Base-by-base conservation (phyloP, 1,140 invertebrate species). In the Matsumurasca onukii region DNA sequence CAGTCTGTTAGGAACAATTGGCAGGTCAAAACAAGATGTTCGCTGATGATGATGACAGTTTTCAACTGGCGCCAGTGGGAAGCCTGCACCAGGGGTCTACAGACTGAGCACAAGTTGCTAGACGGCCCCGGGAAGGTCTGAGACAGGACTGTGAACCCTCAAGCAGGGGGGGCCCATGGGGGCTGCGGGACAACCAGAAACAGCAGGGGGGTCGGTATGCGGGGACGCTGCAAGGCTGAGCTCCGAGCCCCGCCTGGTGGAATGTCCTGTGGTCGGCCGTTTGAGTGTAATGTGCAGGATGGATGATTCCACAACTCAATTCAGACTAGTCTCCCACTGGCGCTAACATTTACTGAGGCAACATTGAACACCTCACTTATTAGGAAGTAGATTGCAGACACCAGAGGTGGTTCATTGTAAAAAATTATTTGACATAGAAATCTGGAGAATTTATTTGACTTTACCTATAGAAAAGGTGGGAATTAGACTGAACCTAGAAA, bases 31-130 rank as follows among this genome's bases (percentile, higher is more conserved):
- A n/a, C n/a, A n/a, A n/a, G n/a, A n/a, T n/a, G n/a, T n/a, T 70
- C 73, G 70, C 25, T 81, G 76, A 63, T 70, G 73, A 31, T 74
- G 77, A 39, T 78, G 76, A 70, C 5, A 9, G 15, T 27, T 3
- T n/a, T n/a, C n/a, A n/a, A 27, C 5, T 9, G 30, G 55, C 1
- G 74, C 73, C 62, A 77, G 34, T 57, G 80, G 78, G 73, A 80
- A 81, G 71, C 78, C 78, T 69, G 68, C 70, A 66, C 51, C 64
- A 65, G 68, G 64, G 67, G 55, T 65, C 52, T n/a, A 70, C 67
- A 73, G 55, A 71, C 66, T 39, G 69, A 69, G 71, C 68, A 73
- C 62, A 69, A 67, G 62, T 68, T 76, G 73, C 72, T 74, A 69
- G 9, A 34, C 51, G 65, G 64, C 67, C 70, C 31, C 67, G 70